Percentiles rank a stretch among this genome's conserved stretches.
These are phyloP conservation scores for Champsocephalus esox DNA, from an alignment of 2,797 vertebrate genomes.

Conservation along the genomic window DNA sequence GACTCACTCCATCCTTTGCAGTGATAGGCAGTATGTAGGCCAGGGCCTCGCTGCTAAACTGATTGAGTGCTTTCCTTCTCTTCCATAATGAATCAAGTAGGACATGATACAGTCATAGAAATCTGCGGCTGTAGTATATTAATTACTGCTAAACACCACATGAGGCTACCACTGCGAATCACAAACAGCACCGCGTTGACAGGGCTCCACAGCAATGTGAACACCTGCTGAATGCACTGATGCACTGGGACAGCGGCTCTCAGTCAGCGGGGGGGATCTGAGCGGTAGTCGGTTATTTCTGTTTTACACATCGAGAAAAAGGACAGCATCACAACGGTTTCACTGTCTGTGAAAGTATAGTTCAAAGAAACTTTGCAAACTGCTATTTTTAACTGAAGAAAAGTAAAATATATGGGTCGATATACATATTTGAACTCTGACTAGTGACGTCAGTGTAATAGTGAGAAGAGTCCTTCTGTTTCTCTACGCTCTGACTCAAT, in stretches of 20 bases:
- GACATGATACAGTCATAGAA: slow-evolving; percentile 33
- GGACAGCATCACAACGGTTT: too few relatives aligned
- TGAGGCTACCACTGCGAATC: slow-evolving; percentile 6
- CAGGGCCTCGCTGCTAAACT: slow-evolving; percentile 42
- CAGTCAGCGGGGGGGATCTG: not conserved
- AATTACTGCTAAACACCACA: slow-evolving; percentile 35
- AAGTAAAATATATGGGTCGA: not conserved
- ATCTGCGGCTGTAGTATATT: not conserved
- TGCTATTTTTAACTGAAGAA: not conserved
- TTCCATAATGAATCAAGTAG: slow-evolving; percentile 41
- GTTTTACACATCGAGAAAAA: not conserved
- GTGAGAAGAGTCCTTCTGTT: not conserved
- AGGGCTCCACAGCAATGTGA: slow-evolving; percentile 2
- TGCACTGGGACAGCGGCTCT: not conserved
- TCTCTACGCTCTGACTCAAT: not conserved
- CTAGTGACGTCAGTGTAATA: too few relatives aligned
- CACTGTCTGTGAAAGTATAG: not conserved
- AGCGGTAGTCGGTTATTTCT: not conserved
- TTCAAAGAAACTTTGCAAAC: not conserved
- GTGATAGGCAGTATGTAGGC: slow-evolving; percentile 57
- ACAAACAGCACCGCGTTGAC: slow-evolving; percentile 14
- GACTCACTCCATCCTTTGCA: slow-evolving; percentile 7
- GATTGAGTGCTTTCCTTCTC: slow-evolving; percentile 33
- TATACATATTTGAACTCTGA: not conserved
- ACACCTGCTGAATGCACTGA: slow-evolving; percentile 7